Evolutionary conservation across 2,113 vertebrate species (phyloP), one percentile per base, ranked within the genome.

Genomic region (Ochotona princeps): DNA sequence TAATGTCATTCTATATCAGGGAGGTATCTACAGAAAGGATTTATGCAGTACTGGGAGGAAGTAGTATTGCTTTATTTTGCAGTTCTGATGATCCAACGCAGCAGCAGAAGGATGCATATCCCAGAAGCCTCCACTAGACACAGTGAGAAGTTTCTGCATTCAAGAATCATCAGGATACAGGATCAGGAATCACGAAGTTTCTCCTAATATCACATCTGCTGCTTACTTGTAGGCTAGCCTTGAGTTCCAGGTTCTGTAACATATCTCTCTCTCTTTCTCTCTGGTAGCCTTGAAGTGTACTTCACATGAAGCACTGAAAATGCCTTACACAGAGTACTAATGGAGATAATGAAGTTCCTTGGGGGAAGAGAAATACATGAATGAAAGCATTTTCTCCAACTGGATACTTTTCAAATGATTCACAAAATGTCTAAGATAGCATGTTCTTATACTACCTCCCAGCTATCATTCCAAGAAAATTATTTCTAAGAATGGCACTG

Each of bases 361-460:
- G 9, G 2, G 51, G 66, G 69, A 11, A 76, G 57, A 70, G 89
- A 90, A 89, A 69, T 74, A 79, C 93, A 89, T 93, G 66, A 93
- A 95, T 93, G 83, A 92, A 94, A 96, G 94, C 11, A 88, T 90
- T 79, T 93, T 91, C 85, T 91, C 32, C 66, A 63, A n/a, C 2
- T 88, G 79, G 83, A 92, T 76, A 47, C 51, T 93, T 93, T 92
- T 73, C 89, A 65, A 92, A 92, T 66, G 72, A 79, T 80, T 94
- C 86, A 80, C 80, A 89, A 89, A 91, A 57, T 87, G 92, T 18
- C 78, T 54, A 80, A 94, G 95, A 91, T 91, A 95, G 95, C 66
- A 92, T 92, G 81, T 89, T 90, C 86, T 92, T 51, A 83, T 38
- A 86, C 61, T 49, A 70, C 57, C 87, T 61, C 74, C 88, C 70